Percentiles rank a stretch among this genome's conserved stretches.
phyloP scores from a whole-genome alignment of 2,113 vertebrate species.

The Vidua macroura region DNA sequence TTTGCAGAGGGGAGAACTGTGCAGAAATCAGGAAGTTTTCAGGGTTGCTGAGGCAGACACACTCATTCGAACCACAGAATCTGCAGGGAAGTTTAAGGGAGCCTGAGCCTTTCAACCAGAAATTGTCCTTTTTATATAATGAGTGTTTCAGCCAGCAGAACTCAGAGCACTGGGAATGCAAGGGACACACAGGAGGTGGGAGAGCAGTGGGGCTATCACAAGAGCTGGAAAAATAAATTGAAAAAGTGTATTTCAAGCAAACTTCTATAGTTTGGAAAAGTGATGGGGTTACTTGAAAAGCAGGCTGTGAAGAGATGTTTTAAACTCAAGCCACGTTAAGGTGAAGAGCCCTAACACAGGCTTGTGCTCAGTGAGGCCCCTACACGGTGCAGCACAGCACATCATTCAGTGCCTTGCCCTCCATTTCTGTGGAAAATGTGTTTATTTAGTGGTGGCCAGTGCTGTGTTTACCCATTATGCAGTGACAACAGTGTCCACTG shows the following conservation, averaged over 20 bases:
- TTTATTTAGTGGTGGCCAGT: background rate
- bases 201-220: background rate
- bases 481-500: background rate
- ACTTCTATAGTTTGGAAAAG: background rate
- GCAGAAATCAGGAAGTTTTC: background rate
- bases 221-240: background rate
- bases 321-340: background rate
- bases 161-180: background rate
- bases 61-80: background rate
- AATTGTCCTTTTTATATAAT: background rate
- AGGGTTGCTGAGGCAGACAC: background rate
- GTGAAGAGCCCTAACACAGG: background rate
- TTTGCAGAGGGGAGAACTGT: background rate
- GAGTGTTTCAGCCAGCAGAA: background rate
- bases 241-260: background rate
- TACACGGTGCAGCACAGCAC: rapidly evolving
- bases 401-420: background rate
- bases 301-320: background rate
- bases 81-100: background rate
- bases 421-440: background rate
- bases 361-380: background rate
- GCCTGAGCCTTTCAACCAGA: background rate
- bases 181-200: background rate
- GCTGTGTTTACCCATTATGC: background rate
- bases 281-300: background rate